Evolutionary conservation across 2,888 invertebrate genomes (phyloP), one percentile per base, ranked within the genome.

Genomic region (Microctonus brassicae): DNA sequence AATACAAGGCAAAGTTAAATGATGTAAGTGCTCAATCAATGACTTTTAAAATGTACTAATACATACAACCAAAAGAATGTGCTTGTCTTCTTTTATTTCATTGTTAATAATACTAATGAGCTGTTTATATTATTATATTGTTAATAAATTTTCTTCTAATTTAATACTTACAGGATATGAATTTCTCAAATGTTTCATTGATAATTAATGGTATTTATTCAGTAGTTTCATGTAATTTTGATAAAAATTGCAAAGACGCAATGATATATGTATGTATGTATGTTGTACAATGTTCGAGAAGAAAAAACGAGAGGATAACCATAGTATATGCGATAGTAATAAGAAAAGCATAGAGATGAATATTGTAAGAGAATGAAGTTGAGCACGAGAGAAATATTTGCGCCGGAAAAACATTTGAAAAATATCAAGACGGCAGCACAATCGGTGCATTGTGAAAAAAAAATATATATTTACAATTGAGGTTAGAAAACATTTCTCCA

Each of bases 1-100:
- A 47, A 17, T 3, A 5, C 6, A 4, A 7, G n/a, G 5, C 5
- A 5, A 17, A 13, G 4, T 42, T 42, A n/a, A 42, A 58, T 62
- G 26, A 70, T 36, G 42, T 53, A 36, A n/a, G n/a, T 62, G 24
- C 29, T 53, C 47, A 64, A 70, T 70, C 70, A 70, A 60, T 70
- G 70, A 70, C 65, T 70, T 65, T 70, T 70, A 65, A 36, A 65
- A 58, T 70, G 52, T 47, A 47, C 17, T 17, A 52, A 65, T 65
- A 61, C 70, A 63, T 29, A 47, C 29, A 13, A 2, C 60, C 17
- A 61, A 61, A 26, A 9, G 42, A 17, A 17, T 47, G 29, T 52
- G 47, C 47, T 63, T 47, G 47, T 26, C 26, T 63, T 29, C 42
- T 29, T 52, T n/a, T 17, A 17, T 58, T 20, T 52, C 42, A 17